Evolutionary conservation across 2,113 vertebrate genomes (phyloP).

Genomic region (Gymnorhina tibicen): DNA sequence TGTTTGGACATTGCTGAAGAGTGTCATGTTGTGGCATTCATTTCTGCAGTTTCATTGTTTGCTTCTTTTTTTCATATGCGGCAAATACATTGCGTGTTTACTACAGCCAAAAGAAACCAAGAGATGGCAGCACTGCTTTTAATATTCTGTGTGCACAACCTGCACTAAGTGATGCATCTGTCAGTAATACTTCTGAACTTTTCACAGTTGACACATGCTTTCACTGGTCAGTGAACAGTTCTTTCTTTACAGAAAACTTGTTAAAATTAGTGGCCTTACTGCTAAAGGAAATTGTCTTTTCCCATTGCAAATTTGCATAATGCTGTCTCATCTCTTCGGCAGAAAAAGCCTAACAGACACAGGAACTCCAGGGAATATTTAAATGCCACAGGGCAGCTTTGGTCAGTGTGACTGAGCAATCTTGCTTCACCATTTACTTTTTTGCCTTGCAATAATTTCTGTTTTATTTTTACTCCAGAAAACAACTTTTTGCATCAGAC

Average conservation of each 20-base stretch:
- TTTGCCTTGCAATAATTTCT: neutral
- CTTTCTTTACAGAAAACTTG: neutral
- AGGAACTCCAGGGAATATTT: neutral
- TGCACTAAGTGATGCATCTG: neutral
- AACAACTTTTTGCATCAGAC: neutral
- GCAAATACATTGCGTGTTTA: neutral
- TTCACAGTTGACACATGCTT: neutral
- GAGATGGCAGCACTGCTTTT: constrained; percentile 72
- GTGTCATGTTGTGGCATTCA: neutral
- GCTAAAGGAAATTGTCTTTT: neutral
- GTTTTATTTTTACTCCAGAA: neutral
- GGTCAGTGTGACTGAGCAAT: neutral
- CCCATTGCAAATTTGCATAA: neutral
- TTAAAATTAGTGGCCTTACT: neutral
- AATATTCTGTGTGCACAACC: neutral
- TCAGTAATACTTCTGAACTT: neutral
- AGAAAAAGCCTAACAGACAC: neutral
- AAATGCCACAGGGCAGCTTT: neutral
- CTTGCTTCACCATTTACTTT: neutral
- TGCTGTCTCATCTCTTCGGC: neutral
- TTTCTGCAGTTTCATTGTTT: neutral
- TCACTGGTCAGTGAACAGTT: neutral
- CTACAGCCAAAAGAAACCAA: constrained; percentile 10
- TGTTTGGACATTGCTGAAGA: neutral
- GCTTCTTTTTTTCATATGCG: neutral